phyloP scores from a whole-genome alignment of 1,140 invertebrate genomes.

The Scaptomyza pallida region DNA sequence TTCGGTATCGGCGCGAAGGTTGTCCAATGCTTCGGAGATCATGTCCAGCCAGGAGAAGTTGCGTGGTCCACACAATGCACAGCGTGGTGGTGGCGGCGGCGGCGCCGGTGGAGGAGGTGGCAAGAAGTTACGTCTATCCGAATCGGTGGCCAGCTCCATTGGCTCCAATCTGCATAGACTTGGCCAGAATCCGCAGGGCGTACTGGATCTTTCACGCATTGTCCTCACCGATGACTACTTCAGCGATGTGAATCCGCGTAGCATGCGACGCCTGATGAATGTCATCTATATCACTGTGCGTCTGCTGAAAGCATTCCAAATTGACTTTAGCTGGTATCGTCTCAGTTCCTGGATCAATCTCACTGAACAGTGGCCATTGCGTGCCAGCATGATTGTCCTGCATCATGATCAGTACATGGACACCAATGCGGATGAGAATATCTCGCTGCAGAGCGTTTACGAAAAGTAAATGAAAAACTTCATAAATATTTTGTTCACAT shows the following conservation, averaged over 20 bases:
- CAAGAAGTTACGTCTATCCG: constrained; percentile 91
- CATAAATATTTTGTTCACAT: no score
- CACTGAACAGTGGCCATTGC: constrained; percentile 99
- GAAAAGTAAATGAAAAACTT: constrained; percentile 92
- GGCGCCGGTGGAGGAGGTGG: constrained; percentile 84
- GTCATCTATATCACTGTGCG: constrained; percentile 98
- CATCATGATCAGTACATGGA: constrained; percentile 96
- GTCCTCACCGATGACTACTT: constrained; percentile 97
- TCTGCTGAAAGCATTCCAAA: constrained; percentile 98
- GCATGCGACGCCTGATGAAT: constrained; percentile 98
- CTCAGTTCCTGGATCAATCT: constrained; percentile 98
- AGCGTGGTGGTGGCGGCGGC: constrained; percentile 62
- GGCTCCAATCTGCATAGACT: constrained; percentile 93
- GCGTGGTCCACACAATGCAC: constrained; percentile 82
- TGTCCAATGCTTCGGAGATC: constrained; percentile 91
- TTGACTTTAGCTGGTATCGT: constrained; percentile 99
- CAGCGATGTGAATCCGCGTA: constrained; percentile 98
- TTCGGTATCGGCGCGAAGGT: constrained; percentile 88
- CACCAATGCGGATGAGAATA: constrained; percentile 92
- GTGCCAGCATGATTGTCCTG: constrained; percentile 98
- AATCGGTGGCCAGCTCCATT: constrained; percentile 95
- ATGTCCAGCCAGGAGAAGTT: constrained; percentile 91
- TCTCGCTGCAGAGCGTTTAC: constrained; percentile 94
- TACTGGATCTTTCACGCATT: constrained; percentile 92
- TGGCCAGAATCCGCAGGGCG: constrained; percentile 85